These are phyloP conservation scores for Setipinna tenuifilis DNA, from an alignment of 2,797 vertebrate species.

Conservation along the genomic window DNA sequence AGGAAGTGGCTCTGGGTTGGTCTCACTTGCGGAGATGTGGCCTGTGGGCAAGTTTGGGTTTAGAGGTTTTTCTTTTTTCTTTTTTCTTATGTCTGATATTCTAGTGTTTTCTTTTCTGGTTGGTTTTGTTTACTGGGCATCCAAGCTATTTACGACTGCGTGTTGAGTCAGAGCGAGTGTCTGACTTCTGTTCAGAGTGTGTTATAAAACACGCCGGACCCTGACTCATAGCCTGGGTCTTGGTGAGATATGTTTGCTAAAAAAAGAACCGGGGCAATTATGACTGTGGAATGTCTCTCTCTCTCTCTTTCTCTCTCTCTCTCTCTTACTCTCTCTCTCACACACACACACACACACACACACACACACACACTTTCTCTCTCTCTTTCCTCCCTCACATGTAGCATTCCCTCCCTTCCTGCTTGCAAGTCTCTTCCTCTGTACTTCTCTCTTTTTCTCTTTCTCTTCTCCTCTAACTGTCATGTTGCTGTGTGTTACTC, in stretches of 20 bases:
- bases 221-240: slow-evolving; percentile 69
- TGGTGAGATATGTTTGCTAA: slow-evolving; percentile 66
- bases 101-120: not conserved
- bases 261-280: slow-evolving; percentile 74
- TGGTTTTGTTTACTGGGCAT: slow-evolving; percentile 5
- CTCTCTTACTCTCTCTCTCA: slow-evolving; percentile 17
- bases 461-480: slow-evolving; percentile 23
- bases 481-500: slow-evolving; percentile 10
- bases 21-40: not conserved
- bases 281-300: slow-evolving; percentile 62
- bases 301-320: slow-evolving; percentile 53
- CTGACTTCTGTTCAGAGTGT: slow-evolving; percentile 37
- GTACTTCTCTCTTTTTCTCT: slow-evolving; percentile 38
- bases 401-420: slow-evolving; percentile 21
- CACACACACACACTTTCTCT: slow-evolving; percentile 1
- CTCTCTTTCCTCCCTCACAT: slow-evolving; percentile 51
- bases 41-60: not conserved
- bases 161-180: slow-evolving; percentile 60
- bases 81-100: not conserved
- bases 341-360: slow-evolving; percentile 3
- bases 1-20: not conserved
- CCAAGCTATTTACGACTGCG: not conserved
- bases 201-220: slow-evolving; percentile 55
- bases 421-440: not conserved
- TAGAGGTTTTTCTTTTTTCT: too few relatives aligned